Base-by-base conservation (phyloP, 35 echinoderm and acorn worm species). In the Patiria miniata region DNA sequence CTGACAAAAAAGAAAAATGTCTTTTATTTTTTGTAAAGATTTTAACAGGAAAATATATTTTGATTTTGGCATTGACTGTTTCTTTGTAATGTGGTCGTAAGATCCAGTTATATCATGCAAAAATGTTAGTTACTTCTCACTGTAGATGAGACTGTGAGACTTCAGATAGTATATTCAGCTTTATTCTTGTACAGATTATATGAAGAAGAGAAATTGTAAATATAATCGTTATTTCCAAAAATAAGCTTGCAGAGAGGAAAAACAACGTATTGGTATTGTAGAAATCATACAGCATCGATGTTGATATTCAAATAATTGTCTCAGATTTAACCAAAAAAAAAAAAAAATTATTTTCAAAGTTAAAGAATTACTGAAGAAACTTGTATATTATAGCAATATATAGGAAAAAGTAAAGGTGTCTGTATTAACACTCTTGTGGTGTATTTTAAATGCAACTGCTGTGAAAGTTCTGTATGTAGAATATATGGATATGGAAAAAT, bases 211-310 rank as follows among this genome's bases (percentile, higher is more conserved):
- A 73, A 73, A 19, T 68, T 0, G 15, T 19, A 68, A 73, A 7
- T 73, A 73, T 73, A 73, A 73, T 73, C 29, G 26, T 73, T 73
- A 73, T 73, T 73, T 73, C 65, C 65, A 73, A 47, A n/a, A n/a
- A 73, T 73, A 36, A 73, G 34, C 65, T 73, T 73, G 65, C 65
- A 30, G 42, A 47, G 12, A 47, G n/a, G n/a, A n/a, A n/a, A n/a
- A n/a, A n/a, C n/a, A 73, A 73, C 4, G 65, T 73, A 73, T 73
- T 30, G 65, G 65, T 73, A 73, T 73, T 34, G 22, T 73, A 73
- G 65, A 73, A 73, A 73, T 73, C 34, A 73, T 73, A 26, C 26
- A 34, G 65, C 14, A 73, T 73, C 9, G 65, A 73, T 73, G 65
- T 73, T 34, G 34, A 73, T 73, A 73, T 73, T 73, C 29, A 32